Conservation (phyloP, 2,113 vertebrate genomes). For the Charina bottae region DNA sequence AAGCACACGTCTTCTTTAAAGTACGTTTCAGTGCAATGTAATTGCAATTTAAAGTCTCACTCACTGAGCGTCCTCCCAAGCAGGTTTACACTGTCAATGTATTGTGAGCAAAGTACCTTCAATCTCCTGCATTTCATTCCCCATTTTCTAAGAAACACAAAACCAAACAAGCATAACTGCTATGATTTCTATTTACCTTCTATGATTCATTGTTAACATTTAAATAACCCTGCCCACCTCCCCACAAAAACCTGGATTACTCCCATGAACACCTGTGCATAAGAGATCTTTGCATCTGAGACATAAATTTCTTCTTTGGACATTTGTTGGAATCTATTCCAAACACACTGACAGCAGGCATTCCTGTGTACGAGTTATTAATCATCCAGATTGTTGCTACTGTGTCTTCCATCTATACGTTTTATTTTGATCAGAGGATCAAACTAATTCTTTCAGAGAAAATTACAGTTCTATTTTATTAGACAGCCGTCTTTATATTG, state of each 20-base stretch:
- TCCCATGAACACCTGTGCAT: not conserved
- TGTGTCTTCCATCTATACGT: not conserved
- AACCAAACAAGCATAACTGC: conserved; percentile 10
- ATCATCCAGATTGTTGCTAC: conserved; percentile 20
- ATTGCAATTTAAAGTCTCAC: not conserved
- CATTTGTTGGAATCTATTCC: not conserved
- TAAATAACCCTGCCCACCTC: conserved; percentile 10
- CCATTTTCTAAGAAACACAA: conserved; percentile 24
- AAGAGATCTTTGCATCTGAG: not conserved
- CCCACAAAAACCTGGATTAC: conserved; percentile 13
- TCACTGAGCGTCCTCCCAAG: not conserved
- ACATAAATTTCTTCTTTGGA: not conserved
- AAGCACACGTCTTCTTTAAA: not conserved
- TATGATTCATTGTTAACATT: conserved; percentile 38
- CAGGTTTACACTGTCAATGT: not conserved
- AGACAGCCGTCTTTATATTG: conserved; percentile 6
- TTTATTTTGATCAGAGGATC: conserved; percentile 35
- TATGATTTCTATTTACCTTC: conserved; percentile 29
- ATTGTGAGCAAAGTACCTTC: not conserved
- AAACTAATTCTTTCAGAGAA: not conserved
- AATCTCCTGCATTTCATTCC: not conserved
- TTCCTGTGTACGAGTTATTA: not conserved
- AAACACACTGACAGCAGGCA: not conserved
- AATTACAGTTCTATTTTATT: not conserved
- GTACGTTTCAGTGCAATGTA: not conserved